A percentile compares a stretch with the other conserved stretches of the same genome.
These are phyloP conservation scores for Pungitius pungitius DNA, from an alignment of 2,113 vertebrate species.

Conservation along the genomic window DNA sequence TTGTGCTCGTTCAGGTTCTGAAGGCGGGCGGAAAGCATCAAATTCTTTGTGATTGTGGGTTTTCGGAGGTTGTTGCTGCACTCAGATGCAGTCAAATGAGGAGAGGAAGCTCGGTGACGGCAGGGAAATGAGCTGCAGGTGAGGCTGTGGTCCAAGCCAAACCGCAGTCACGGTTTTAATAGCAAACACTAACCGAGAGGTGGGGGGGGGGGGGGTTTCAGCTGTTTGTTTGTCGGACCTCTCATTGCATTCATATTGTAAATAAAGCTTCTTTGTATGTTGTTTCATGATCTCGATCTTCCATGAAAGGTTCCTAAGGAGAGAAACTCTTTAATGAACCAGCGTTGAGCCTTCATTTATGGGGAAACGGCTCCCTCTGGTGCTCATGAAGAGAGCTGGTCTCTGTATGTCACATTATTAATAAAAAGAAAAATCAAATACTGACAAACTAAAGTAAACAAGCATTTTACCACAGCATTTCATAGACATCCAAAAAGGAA, in stretches of 20 bases:
- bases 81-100: constrained; percentile 74
- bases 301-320: background rate
- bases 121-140: constrained; percentile 75
- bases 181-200: constrained; percentile 8
- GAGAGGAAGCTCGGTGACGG: constrained; percentile 62
- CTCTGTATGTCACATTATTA: background rate
- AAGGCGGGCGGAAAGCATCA: constrained; percentile 3
- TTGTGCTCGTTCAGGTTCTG: background rate
- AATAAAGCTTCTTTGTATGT: background rate
- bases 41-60: constrained; percentile 9
- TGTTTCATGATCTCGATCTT: background rate
- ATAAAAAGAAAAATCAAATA: too few species aligned
- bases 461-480: background rate
- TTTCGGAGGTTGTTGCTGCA: constrained; percentile 40
- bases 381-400: constrained; percentile 36
- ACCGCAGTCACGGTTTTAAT: constrained; percentile 14
- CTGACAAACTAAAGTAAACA: background rate
- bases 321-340: background rate
- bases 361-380: constrained; percentile 66
- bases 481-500: too few species aligned
- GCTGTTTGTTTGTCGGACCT: constrained; percentile 1
- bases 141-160: constrained; percentile 55
- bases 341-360: constrained; percentile 33
- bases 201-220: background rate
- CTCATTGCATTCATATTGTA: background rate